Base-by-base conservation (phyloP, 2,888 invertebrate species). In the Neoscelio sp. region DNA sequence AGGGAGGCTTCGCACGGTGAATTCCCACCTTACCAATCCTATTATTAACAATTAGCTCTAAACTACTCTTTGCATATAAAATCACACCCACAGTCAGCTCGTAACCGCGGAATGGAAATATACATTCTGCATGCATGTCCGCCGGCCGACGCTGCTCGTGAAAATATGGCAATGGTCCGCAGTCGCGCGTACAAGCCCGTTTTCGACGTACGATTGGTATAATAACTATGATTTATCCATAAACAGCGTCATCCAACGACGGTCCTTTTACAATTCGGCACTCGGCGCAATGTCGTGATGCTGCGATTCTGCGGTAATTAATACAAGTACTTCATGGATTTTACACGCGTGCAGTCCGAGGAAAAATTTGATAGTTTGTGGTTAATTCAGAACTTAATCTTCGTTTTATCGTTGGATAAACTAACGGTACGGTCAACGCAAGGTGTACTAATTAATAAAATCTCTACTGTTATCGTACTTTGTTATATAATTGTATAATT, bases 21-120 rank as follows among this genome's bases (percentile, higher is more conserved):
- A 90, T 90, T 90, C 89, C 90, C 90, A 90, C 90, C 89, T 90
- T 89, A 89, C 90, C 90, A 89, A 90, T 90, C 89, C 90, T 89
- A 90, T 90, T 90, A 90, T 90, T 90, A 90, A 90, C 90, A 90
- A 90, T 90, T 90, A 90, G 88, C 88, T 87, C 86, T 88, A 89
- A 90, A 89, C 89, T 89, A 89, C 89, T 90, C 89, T 90, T 89
- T 90, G 90, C 90, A 90, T 90, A 88, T 87, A 85, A 87, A 89
- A 90, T 89, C 87, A 87, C 85, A 71, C 83, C 84, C 83, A 80
- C 86, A 80, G 87, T 87, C 86, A 74, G 78, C 88, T 88, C 89
- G 87, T 89, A 89, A 89, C 87, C 85, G 85, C 84, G 88, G 87
- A 90, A 90, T 90, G 90, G 89, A 90, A 90, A 89, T 89, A 90